Percentiles rank a stretch among this genome's conserved stretches.
phyloP scores from a whole-genome alignment of 1,140 invertebrate genomes.

The Pseudachorutes palmiensis region DNA sequence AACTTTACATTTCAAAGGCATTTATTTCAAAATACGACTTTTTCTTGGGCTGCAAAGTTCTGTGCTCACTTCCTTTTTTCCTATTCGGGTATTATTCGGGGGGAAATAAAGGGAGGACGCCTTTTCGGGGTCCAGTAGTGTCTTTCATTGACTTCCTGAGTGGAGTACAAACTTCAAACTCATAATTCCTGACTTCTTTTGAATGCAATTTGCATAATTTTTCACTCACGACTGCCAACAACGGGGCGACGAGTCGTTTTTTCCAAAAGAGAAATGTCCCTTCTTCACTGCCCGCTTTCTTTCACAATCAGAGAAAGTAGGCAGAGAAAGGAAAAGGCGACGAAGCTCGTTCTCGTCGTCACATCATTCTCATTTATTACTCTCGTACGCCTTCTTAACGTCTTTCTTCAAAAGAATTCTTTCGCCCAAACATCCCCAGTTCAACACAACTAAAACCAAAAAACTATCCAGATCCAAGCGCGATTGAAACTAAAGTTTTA shows the following conservation, averaged over 20 bases:
- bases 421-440: too few relatives aligned
- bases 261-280: constrained; percentile 36
- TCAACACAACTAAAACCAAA: too few relatives aligned
- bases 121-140: too few relatives aligned
- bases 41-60: constrained; percentile 3
- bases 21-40: constrained; percentile 9
- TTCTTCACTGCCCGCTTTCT: constrained; percentile 12
- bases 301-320: background rate
- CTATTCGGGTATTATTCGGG: too few relatives aligned
- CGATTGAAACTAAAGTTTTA: too few relatives aligned
- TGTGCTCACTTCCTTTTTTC: constrained; percentile 16
- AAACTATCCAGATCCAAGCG: too few relatives aligned
- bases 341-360: background rate
- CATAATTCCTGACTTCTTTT: constrained; percentile 37
- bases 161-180: constrained; percentile 26
- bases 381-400: too few relatives aligned
- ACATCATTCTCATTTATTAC: background rate
- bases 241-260: constrained; percentile 30
- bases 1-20: constrained; percentile 14
- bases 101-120: too few relatives aligned
- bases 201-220: constrained; percentile 39
- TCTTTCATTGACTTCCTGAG: constrained; percentile 2
- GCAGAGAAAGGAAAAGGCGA: background rate
- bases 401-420: too few relatives aligned
- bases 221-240: constrained; percentile 38